Conservation (phyloP, 2,113 vertebrate genomes). For the Pedetes capensis region DNA sequence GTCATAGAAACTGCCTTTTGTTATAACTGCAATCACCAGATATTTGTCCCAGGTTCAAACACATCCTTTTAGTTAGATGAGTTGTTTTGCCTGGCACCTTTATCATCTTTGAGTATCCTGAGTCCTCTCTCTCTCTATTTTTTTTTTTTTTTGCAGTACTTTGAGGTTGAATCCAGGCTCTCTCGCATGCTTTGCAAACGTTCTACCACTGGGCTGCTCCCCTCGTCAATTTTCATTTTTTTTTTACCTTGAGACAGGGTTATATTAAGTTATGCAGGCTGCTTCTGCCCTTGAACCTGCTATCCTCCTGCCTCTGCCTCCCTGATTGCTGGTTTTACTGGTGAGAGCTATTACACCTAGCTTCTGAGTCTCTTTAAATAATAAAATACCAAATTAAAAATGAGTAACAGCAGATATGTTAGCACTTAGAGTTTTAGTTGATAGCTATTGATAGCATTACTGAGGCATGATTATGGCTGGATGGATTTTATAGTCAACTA, state of each 20-base stretch:
- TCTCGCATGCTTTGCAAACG: too few species aligned
- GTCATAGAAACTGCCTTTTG: conserved; percentile 59
- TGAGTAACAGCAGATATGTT: neutral
- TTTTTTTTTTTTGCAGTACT: too few species aligned
- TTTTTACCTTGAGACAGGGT: too few species aligned
- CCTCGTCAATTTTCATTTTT: too few species aligned
- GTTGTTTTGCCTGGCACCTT: neutral
- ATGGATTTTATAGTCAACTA: conserved; percentile 20
- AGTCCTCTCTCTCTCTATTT: too few species aligned
- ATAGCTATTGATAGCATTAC: neutral
- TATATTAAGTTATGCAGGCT: too few species aligned
- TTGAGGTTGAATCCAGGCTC: too few species aligned
- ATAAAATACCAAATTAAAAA: conserved; percentile 41
- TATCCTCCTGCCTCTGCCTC: too few species aligned
- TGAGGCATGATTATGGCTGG: neutral
- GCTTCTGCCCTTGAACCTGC: too few species aligned
- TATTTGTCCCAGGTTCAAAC: conserved; percentile 22
- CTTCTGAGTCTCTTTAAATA: conserved; percentile 39
- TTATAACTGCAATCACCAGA: conserved; percentile 34
- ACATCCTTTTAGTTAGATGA: conserved; percentile 35
- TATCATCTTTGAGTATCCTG: neutral
- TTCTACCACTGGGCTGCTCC: too few species aligned
- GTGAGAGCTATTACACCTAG: too few species aligned
- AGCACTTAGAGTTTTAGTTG: neutral
- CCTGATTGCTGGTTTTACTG: too few species aligned